A percentile compares a stretch with the other conserved stretches of the same genome.
Conservation (phyloP, 2,113 vertebrate species). For the Entomyzon cyanotis region DNA sequence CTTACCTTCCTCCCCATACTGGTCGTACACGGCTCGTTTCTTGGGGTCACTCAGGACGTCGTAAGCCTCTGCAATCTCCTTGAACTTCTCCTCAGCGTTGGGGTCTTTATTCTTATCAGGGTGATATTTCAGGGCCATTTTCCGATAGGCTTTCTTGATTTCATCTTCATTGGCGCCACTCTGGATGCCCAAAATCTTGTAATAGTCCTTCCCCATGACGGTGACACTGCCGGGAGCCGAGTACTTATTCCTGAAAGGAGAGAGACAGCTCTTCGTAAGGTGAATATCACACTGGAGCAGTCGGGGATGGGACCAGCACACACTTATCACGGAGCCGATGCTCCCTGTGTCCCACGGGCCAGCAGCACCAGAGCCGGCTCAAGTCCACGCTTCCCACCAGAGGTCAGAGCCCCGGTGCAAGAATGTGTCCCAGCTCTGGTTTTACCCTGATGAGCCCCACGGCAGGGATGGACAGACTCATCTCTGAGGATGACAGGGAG, state of each 20-base stretch:
- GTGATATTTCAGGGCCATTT: slow-evolving; percentile 97
- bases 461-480: background rate
- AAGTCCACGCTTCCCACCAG: background rate
- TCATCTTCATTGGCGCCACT: slow-evolving; percentile 93
- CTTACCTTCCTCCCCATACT: slow-evolving; percentile 98
- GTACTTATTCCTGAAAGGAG: slow-evolving; percentile 79
- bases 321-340: background rate
- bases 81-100: slow-evolving; percentile 94
- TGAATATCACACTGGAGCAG: background rate
- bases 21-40: slow-evolving; percentile 93
- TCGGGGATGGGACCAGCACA: fast-evolving
- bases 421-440: background rate
- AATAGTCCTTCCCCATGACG: slow-evolving; percentile 98
- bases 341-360: background rate
- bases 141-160: slow-evolving; percentile 97
- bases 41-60: slow-evolving; percentile 98
- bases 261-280: slow-evolving; percentile 11
- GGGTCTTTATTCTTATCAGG: slow-evolving; percentile 98
- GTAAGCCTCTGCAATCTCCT: slow-evolving; percentile 96
- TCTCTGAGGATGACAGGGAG: background rate
- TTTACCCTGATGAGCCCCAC: background rate
- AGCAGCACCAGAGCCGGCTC: background rate
- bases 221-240: slow-evolving; percentile 66
- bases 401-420: background rate
- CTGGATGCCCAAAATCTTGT: slow-evolving; percentile 93